These are phyloP conservation scores for Brachyrhaphis roseni DNA, from an alignment of 2,797 vertebrate genomes.

Conservation along the genomic window DNA sequence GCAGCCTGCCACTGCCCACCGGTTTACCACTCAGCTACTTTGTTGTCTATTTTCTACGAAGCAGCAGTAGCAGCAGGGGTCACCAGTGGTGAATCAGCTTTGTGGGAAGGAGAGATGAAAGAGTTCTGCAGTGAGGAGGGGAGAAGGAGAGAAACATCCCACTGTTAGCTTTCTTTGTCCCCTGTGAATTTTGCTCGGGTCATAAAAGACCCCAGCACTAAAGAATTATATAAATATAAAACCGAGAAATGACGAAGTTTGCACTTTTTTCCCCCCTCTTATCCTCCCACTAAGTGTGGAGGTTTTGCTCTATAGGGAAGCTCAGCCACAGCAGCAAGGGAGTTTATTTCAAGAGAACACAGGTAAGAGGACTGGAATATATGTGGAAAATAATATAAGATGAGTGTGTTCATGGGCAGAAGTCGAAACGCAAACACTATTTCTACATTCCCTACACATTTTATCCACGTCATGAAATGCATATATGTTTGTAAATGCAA, in stretches of 20 bases:
- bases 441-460: neutral
- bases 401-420: conserved; percentile 32
- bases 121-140: conserved; percentile 50
- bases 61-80: conserved; percentile 56
- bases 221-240: conserved; percentile 59
- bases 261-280: conserved; percentile 31
- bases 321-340: conserved; percentile 42
- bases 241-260: conserved; percentile 60
- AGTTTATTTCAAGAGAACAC: conserved; percentile 25
- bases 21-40: conserved; percentile 73
- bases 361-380: conserved; percentile 44
- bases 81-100: conserved; percentile 75
- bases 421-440: conserved; percentile 38
- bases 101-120: conserved; percentile 76
- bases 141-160: conserved; percentile 57
- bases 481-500: neutral
- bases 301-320: conserved; percentile 43
- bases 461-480: neutral
- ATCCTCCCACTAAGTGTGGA: conserved; percentile 60
- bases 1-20: conserved; percentile 54
- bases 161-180: conserved; percentile 73
- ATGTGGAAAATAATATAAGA: conserved; percentile 35
- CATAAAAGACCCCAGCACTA: conserved; percentile 45
- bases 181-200: conserved; percentile 61
- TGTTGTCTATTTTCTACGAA: conserved; percentile 76